Conservation (phyloP, 2,888 invertebrate genomes). For the Parascotia fuliginaria region DNA sequence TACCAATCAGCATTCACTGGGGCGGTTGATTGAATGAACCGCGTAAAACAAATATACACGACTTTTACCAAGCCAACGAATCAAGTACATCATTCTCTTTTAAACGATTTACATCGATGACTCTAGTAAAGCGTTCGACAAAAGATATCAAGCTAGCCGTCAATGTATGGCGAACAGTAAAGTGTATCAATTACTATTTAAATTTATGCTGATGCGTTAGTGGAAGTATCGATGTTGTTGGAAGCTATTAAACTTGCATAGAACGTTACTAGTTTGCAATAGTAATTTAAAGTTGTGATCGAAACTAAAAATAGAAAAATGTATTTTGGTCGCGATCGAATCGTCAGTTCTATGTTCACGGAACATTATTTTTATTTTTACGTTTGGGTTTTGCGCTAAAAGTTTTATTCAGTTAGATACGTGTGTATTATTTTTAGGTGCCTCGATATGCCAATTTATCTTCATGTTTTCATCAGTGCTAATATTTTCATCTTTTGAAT, state of each 20-base stretch:
- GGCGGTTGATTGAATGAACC: slow-evolving; percentile 71
- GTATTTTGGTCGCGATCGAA: slow-evolving; percentile 36
- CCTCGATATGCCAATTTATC: too few relatives aligned
- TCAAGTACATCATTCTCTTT: neutral
- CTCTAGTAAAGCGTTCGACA: neutral
- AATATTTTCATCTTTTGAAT: too few relatives aligned
- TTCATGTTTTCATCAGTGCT: too few relatives aligned
- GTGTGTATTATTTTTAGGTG: slow-evolving; percentile 2
- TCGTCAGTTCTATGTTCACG: slow-evolving; percentile 24
- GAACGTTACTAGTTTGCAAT: slow-evolving; percentile 57
- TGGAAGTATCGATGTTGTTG: slow-evolving; percentile 45
- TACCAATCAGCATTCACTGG: slow-evolving; percentile 72
- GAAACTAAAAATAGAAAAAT: slow-evolving; percentile 60
- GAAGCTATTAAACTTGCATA: slow-evolving; percentile 66
- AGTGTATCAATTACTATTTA: neutral
- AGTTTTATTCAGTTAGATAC: slow-evolving; percentile 13
- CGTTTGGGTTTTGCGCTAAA: slow-evolving; percentile 9
- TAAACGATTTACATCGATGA: neutral
- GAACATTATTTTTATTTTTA: neutral
- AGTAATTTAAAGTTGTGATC: slow-evolving; percentile 75
- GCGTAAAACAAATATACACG: slow-evolving; percentile 57
- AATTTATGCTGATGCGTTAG: neutral
- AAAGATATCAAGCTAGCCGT: neutral
- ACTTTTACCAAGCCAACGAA: slow-evolving; percentile 15
- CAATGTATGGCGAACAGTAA: slow-evolving; percentile 6